Evolutionary conservation across 1,140 invertebrate genomes (phyloP), one percentile per base, ranked within the genome.

Genomic region (Zaprionus nigranus): DNA sequence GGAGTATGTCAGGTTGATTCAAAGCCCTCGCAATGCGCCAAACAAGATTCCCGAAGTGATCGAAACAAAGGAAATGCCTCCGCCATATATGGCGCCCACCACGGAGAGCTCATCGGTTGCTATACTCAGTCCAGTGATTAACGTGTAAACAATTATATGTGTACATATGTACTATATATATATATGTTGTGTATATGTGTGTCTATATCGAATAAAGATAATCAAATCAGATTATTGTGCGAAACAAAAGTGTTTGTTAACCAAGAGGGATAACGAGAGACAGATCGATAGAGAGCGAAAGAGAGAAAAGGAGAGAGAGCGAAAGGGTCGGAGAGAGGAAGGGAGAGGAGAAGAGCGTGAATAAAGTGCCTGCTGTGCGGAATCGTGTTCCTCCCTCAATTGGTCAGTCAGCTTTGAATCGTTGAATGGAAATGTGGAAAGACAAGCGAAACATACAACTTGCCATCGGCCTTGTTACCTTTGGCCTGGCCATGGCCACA

Each of bases 371-470:
- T 22, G 15, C 12, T 34, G 54, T 28, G 38, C 12, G 28, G 30
- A 30, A 40, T 53, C 5, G 20, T 20, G 22, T 24, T 24, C 7
- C 24, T 61, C 5, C 15, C 26, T 56, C 24, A 38, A 54, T 40
- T 26, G 49, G n/a, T 74, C 36, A 74, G 71, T 74, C 24, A 5
- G 9, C n/a, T 57, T 46, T 20, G 38, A 64, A 20, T 22, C 34
- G n/a, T 28, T 38, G 38, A n/a, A 4, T 22, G 2, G 22, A n/a
- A 61, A 74, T 68, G 71, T 62, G 66, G 57, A 5, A 26, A 1
- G 28, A 20, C 30, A 69, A 62, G 38, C 26, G 38, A 5, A 62
- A 46, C 15, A 26, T 36, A 5, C 58, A 74, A 62, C 28, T 74
- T 2, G 58, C 28, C 24, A 69, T 74, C 56, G 65, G 65, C 17